These are phyloP conservation scores for Chymomyza procnemis DNA, from an alignment of 2,888 invertebrate species.

Conservation along the genomic window DNA sequence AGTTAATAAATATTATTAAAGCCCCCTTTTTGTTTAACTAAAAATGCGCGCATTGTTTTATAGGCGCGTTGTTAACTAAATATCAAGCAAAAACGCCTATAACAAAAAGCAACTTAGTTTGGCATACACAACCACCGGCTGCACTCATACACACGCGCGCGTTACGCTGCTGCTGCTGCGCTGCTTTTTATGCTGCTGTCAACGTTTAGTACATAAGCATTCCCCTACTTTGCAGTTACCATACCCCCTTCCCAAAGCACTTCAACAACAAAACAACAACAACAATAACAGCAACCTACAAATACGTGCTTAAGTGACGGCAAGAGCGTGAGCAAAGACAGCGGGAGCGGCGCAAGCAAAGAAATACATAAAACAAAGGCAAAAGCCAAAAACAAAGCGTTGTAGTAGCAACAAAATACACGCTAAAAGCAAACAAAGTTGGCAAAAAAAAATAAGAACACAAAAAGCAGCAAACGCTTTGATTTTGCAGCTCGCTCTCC, in stretches of 20 bases:
- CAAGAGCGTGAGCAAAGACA: slow-evolving; percentile 29
- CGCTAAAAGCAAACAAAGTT: slow-evolving; percentile 1
- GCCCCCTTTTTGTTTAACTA: slow-evolving; percentile 55
- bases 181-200: slow-evolving; percentile 17
- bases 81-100: slow-evolving; percentile 20
- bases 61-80: slow-evolving; percentile 10
- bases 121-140: slow-evolving; percentile 67
- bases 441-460: neutral
- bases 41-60: slow-evolving; percentile 31
- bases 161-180: slow-evolving; percentile 2
- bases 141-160: slow-evolving; percentile 32
- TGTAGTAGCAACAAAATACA: neutral
- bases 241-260: slow-evolving; percentile 48
- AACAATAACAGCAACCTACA: slow-evolving; percentile 45
- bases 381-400: slow-evolving; percentile 26
- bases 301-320: slow-evolving; percentile 67
- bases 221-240: slow-evolving; percentile 64
- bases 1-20: slow-evolving; percentile 62
- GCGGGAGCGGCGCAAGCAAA: neutral
- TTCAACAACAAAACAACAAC: no score
- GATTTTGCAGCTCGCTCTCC: slow-evolving; percentile 48
- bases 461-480: slow-evolving; percentile 37
- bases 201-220: slow-evolving; percentile 33
- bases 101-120: slow-evolving; percentile 42
- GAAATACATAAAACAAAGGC: slow-evolving; percentile 20